phyloP scores from a whole-genome alignment of 2,797 vertebrate genomes.

The Lates japonicus region DNA sequence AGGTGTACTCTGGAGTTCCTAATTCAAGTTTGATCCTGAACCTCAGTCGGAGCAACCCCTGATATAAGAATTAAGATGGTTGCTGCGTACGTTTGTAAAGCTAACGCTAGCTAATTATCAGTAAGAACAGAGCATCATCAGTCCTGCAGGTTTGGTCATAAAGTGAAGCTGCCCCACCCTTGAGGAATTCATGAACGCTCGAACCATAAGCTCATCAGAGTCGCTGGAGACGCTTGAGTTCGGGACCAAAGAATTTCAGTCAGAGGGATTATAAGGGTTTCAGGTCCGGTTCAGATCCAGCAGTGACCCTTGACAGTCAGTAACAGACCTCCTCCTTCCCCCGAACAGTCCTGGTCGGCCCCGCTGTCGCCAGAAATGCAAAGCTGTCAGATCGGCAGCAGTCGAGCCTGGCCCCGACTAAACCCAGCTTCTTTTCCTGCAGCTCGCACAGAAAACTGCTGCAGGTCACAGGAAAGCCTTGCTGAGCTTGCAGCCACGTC shows the following conservation, averaged over 20 bases:
- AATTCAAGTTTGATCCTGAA: too few species aligned
- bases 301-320: constrained; percentile 25
- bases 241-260: background rate
- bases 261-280: background rate
- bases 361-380: constrained; percentile 42
- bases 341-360: background rate
- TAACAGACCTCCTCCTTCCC: background rate
- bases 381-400: constrained; percentile 33
- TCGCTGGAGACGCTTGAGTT: background rate
- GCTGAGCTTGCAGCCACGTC: too few species aligned
- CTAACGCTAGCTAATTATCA: too few species aligned
- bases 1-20: too few species aligned
- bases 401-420: constrained; percentile 2
- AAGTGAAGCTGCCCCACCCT: too few species aligned
- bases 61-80: too few species aligned
- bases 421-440: constrained; percentile 2
- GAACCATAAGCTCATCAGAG: background rate
- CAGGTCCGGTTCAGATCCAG: constrained; percentile 8
- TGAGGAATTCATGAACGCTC: too few species aligned
- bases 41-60: too few species aligned
- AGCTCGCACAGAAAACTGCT: too few species aligned
- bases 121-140: too few species aligned
- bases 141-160: too few species aligned
- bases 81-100: too few species aligned
- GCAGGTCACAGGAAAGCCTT: background rate